Conservation (phyloP, 2,888 invertebrate species). For the Eulithis prunata region DNA sequence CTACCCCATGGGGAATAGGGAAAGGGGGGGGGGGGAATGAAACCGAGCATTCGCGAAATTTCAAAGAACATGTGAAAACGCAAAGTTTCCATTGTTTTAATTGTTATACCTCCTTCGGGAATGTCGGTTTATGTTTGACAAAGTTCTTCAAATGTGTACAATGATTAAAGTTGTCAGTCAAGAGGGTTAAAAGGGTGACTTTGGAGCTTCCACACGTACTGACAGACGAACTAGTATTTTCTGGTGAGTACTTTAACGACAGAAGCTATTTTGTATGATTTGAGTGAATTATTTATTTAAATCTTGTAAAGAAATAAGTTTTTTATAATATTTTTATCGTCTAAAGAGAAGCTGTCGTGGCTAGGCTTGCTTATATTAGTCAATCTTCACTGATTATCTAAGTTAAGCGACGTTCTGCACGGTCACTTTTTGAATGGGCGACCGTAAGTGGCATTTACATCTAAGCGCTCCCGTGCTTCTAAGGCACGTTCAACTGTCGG, state of each 20-base stretch:
- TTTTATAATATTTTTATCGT: too few species aligned
- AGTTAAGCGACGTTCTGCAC: too few species aligned
- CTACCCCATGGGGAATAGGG: constrained; percentile 19
- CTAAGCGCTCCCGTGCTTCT: too few species aligned
- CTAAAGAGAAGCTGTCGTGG: too few species aligned
- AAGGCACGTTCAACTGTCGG: too few species aligned
- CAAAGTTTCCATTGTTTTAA: constrained; percentile 39
- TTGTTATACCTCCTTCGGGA: constrained; percentile 40
- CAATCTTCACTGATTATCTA: too few species aligned
- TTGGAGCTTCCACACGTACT: not conserved
- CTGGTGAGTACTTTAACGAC: not conserved
- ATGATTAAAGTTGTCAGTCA: constrained; percentile 39
- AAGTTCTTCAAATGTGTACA: constrained; percentile 33
- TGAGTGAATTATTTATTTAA: too few species aligned
- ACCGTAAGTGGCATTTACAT: too few species aligned
- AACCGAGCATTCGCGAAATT: constrained; percentile 41
- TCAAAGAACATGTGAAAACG: constrained; percentile 43
- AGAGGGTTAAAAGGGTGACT: not conserved
- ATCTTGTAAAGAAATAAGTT: too few species aligned
- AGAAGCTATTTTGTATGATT: too few species aligned
- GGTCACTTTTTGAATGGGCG: too few species aligned
- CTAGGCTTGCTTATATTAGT: too few species aligned
- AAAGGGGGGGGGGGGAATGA: constrained; percentile 31
- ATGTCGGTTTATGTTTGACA: constrained; percentile 32
- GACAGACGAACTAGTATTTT: not conserved